phyloP scores from a whole-genome alignment of 2,113 vertebrate genomes.

The Neodontobutis hainanensis region DNA sequence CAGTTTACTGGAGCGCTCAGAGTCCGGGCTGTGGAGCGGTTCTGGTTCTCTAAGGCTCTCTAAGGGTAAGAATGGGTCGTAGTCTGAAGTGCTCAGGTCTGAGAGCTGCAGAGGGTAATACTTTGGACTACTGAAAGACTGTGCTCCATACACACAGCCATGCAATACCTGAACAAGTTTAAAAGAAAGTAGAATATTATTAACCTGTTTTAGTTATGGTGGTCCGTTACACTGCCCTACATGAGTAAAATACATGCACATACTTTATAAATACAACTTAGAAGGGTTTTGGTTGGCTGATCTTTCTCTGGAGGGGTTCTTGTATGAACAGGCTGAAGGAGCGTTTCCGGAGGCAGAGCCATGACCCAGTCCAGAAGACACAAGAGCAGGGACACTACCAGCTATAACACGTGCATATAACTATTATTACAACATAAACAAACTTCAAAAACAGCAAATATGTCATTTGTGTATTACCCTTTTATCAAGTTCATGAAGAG shows the following conservation, averaged over 20 bases:
- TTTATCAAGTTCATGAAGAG: slow-evolving; percentile 94
- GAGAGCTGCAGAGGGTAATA: slow-evolving; percentile 95
- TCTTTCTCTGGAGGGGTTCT: slow-evolving; percentile 85
- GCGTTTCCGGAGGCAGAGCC: slow-evolving; percentile 91
- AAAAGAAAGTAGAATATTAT: background rate
- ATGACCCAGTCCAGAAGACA: slow-evolving; percentile 98
- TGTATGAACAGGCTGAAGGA: slow-evolving; percentile 88
- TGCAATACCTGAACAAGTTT: slow-evolving; percentile 86
- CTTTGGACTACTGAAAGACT: slow-evolving; percentile 90
- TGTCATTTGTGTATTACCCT: slow-evolving; percentile 79
- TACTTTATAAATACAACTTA: slow-evolving; percentile 97
- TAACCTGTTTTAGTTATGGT: background rate
- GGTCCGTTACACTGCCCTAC: background rate
- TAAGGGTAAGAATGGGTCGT: slow-evolving; percentile 94
- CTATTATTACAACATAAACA: background rate
- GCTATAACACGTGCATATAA: slow-evolving; percentile 66
- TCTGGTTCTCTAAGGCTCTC: slow-evolving; percentile 95
- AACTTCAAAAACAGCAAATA: background rate
- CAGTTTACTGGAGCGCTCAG: slow-evolving; percentile 94
- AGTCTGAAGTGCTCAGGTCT: slow-evolving; percentile 91
- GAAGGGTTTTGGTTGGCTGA: slow-evolving; percentile 88
- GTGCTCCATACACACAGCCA: slow-evolving; percentile 97
- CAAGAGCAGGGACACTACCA: slow-evolving; percentile 95
- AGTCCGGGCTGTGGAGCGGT: slow-evolving; percentile 97
- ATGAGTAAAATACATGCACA: background rate